Percentiles rank a stretch among this genome's conserved stretches.
phyloP scores from a whole-genome alignment of 2,888 invertebrate genomes.

The Boloria selene region DNA sequence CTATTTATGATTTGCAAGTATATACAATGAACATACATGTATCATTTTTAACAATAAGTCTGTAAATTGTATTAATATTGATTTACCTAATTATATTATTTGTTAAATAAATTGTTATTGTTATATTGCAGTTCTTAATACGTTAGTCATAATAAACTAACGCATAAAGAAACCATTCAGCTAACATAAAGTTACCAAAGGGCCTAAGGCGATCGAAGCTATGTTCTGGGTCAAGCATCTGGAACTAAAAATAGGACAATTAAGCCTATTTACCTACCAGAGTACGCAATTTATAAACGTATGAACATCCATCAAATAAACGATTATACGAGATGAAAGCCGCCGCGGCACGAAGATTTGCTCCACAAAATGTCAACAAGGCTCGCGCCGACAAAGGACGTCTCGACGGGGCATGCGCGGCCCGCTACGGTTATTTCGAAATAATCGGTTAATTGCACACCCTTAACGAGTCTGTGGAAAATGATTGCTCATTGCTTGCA shows the following conservation, averaged over 20 bases:
- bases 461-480: conserved; percentile 56
- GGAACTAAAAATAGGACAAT: conserved; percentile 24
- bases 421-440: conserved; percentile 64
- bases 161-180: background rate
- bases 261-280: conserved; percentile 37
- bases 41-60: no score
- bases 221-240: conserved; percentile 4
- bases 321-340: conserved; percentile 71
- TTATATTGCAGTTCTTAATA: no score
- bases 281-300: conserved; percentile 42
- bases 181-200: conserved; percentile 3
- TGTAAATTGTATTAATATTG: no score
- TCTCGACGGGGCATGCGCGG: conserved; percentile 54
- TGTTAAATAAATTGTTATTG: no score
- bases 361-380: conserved; percentile 79
- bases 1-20: conserved; percentile 3
- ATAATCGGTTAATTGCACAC: conserved; percentile 72
- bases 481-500: conserved; percentile 42
- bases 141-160: no score
- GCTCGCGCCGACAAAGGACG: conserved; percentile 69
- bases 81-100: no score
- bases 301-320: conserved; percentile 59
- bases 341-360: conserved; percentile 79
- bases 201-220: no score
- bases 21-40: no score